Percentiles rank a stretch among this genome's conserved stretches.
Conservation (phyloP, 2,113 vertebrate genomes). For the Antechinus stuartii region DNA sequence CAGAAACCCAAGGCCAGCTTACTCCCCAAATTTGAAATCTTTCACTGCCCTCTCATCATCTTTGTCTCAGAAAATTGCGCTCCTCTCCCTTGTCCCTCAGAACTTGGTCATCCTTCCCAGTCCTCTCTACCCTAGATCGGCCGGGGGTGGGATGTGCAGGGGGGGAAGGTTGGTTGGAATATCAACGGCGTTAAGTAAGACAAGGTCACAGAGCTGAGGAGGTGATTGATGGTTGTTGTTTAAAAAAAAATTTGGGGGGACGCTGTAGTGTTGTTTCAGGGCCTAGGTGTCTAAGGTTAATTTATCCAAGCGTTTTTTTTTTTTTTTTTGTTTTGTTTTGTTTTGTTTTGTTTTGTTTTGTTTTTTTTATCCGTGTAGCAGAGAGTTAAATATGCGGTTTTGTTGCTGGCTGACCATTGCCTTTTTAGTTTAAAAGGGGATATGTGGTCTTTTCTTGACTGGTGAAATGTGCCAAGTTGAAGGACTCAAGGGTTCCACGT, state of each 20-base stretch:
- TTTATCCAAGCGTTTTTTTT: background rate
- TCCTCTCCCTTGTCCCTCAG: background rate
- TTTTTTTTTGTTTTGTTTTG: too few species aligned
- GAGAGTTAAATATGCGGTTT: background rate
- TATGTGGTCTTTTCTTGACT: background rate
- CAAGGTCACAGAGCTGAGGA: background rate
- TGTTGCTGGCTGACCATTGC: background rate
- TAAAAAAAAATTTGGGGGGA: background rate
- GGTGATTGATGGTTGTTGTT: background rate
- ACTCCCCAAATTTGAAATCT: background rate
- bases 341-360: too few species aligned
- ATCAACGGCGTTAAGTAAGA: background rate
- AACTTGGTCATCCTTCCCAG: background rate
- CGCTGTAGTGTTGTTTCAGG: slow-evolving; percentile 9
- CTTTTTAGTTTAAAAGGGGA: background rate
- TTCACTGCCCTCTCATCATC: background rate
- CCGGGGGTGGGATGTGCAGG: background rate
- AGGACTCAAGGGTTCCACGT: background rate
- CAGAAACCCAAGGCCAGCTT: background rate
- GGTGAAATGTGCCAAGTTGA: background rate
- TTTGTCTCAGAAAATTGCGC: background rate
- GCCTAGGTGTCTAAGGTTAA: background rate
- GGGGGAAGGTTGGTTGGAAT: background rate
- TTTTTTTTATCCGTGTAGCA: background rate
- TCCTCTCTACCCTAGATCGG: background rate